A percentile compares a stretch with the other conserved stretches of the same genome.
phyloP scores from a whole-genome alignment of 2,888 invertebrate species.

The Tipula helvola region DNA sequence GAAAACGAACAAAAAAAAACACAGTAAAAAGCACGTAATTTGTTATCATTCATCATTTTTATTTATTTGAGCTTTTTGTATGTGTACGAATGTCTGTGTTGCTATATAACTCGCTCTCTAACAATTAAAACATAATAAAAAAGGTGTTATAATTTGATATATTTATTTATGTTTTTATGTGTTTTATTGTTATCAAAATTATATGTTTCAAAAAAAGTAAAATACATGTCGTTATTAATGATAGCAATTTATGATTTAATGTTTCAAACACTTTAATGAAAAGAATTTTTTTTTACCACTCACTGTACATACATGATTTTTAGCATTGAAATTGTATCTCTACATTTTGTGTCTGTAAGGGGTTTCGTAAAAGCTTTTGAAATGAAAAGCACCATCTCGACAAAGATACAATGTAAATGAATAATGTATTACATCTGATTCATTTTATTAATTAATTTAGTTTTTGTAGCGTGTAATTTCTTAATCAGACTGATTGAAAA shows the following conservation, averaged over 20 bases:
- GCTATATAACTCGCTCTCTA: neutral
- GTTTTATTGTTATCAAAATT: neutral
- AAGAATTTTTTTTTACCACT: neutral
- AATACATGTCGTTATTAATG: conserved; percentile 1
- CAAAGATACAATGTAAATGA: neutral
- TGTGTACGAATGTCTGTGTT: neutral
- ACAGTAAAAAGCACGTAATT: neutral
- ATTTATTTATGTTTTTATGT: neutral
- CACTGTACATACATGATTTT: neutral
- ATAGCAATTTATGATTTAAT: neutral
- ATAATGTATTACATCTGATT: too few relatives aligned
- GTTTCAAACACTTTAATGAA: neutral
- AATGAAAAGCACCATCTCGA: neutral
- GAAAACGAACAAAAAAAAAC: neutral
- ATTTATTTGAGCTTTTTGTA: neutral
- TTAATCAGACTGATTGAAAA: neutral
- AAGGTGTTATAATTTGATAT: conserved; percentile 4
- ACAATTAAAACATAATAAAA: conserved; percentile 4
- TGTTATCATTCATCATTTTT: conserved; percentile 4
- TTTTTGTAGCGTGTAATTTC: neutral
- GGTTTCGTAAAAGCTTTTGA: neutral
- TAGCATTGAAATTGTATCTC: neutral
- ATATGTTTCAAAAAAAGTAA: neutral
- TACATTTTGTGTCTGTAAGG: neutral
- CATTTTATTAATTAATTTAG: neutral